A percentile compares a stretch with the other conserved stretches of the same genome.
phyloP scores from a whole-genome alignment of 1,140 invertebrate species.

The Drosophila malerkotliana region DNA sequence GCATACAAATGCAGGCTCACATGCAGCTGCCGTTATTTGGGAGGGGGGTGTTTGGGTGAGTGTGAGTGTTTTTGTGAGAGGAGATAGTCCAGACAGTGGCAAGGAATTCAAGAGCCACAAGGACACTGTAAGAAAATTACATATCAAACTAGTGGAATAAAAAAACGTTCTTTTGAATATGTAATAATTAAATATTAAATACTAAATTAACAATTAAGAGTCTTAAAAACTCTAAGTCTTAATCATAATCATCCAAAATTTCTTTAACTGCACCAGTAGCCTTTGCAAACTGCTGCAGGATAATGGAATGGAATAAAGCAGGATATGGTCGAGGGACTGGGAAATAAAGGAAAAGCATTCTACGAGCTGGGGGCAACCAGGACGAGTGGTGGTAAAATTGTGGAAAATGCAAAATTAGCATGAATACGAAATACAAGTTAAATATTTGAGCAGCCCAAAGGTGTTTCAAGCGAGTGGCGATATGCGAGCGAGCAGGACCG shows the following conservation, averaged over 20 bases:
- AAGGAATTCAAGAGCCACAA: conserved; percentile 38
- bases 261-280: conserved; percentile 15
- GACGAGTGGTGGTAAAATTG: conserved; percentile 67
- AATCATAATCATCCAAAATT: not conserved
- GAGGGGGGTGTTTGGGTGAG: conserved; percentile 42
- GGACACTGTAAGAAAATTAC: conserved; percentile 10
- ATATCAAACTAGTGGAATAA: not conserved
- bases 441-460: conserved; percentile 76
- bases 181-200: too few relatives aligned
- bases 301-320: conserved; percentile 53
- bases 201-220: not conserved
- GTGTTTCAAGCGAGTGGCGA: conserved; percentile 29
- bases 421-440: conserved; percentile 82
- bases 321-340: conserved; percentile 11
- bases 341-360: conserved; percentile 22
- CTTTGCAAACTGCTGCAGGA: conserved; percentile 46
- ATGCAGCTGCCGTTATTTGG: conserved; percentile 30
- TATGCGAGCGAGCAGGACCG: not conserved
- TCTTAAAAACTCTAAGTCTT: too few relatives aligned
- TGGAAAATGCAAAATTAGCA: conserved; percentile 82
- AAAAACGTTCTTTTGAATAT: not conserved
- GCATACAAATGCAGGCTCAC: conserved; percentile 16
- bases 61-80: conserved; percentile 41
- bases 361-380: conserved; percentile 6
- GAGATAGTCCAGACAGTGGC: conserved; percentile 48